Evolutionary conservation across 2,113 vertebrate genomes (phyloP).

Genomic region (Festucalex cinctus): DNA sequence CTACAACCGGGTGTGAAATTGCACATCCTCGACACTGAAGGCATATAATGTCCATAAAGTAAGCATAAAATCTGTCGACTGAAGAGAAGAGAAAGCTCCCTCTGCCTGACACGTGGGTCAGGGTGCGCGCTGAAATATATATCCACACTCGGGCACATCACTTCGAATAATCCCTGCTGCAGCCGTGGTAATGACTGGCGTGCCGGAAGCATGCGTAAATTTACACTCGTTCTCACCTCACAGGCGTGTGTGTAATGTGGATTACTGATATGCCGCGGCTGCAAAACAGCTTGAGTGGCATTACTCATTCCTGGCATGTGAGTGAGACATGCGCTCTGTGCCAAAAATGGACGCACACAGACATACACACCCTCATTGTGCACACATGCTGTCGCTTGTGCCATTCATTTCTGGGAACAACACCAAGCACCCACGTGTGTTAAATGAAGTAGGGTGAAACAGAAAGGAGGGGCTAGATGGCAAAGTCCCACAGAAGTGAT

Average conservation of each 20-base stretch:
- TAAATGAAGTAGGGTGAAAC: not conserved
- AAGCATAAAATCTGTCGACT: conserved; percentile 4
- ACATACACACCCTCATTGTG: conserved; percentile 13
- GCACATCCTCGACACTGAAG: conserved; percentile 17
- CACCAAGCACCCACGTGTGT: conserved; percentile 38
- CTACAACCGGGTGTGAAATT: conserved; percentile 1
- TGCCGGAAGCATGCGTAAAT: conserved; percentile 29
- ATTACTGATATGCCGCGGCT: conserved; percentile 34
- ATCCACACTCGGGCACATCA: conserved; percentile 22
- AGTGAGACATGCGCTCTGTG: conserved; percentile 30
- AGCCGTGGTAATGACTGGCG: conserved; percentile 19
- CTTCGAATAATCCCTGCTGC: conserved; percentile 38
- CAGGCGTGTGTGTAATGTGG: conserved; percentile 33
- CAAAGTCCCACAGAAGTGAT: conserved; percentile 10
- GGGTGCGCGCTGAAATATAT: conserved; percentile 23
- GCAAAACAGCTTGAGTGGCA: conserved; percentile 31
- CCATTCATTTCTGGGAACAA: conserved; percentile 45
- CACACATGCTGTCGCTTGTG: conserved; percentile 30
- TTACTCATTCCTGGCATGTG: conserved; percentile 51
- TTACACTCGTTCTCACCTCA: not conserved
- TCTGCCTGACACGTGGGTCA: conserved; percentile 4
- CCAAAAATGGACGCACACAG: conserved; percentile 24
- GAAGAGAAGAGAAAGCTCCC: not conserved
- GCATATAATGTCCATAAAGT: conserved; percentile 11
- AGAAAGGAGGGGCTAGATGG: not conserved